These are phyloP conservation scores for Rhombomys opimus DNA, from an alignment of 2,113 vertebrate species.

Conservation along the genomic window DNA sequence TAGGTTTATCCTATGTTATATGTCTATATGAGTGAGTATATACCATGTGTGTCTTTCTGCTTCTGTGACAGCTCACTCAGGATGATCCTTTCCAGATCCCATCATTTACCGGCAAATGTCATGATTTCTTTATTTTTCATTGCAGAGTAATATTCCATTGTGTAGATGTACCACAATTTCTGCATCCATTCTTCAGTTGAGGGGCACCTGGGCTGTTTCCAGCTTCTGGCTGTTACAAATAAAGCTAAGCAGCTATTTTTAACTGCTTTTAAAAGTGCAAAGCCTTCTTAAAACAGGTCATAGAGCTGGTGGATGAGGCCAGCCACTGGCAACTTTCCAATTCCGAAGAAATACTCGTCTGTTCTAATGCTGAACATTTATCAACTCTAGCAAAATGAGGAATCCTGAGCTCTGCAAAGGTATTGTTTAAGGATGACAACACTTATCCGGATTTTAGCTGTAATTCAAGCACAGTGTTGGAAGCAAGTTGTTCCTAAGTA, in stretches of 20 bases:
- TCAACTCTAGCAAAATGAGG: not conserved
- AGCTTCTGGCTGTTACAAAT: too few species aligned
- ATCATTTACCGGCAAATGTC: too few species aligned
- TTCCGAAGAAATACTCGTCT: not conserved
- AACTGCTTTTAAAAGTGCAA: not conserved
- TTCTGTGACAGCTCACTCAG: too few species aligned
- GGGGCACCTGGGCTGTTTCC: too few species aligned
- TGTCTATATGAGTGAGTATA: too few species aligned
- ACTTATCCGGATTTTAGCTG: conserved; percentile 1
- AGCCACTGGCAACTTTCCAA: not conserved
- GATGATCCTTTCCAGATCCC: too few species aligned
- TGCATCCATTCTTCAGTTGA: too few species aligned
- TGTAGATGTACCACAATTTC: too few species aligned
- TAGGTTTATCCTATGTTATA: too few species aligned
- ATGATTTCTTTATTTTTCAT: too few species aligned
- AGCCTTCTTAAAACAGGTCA: conserved; percentile 24
- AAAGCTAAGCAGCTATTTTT: not conserved
- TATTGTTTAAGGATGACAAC: conserved; percentile 34
- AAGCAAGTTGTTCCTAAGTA: not conserved
- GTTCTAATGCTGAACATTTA: not conserved
- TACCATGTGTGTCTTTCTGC: too few species aligned
- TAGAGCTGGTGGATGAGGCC: not conserved
- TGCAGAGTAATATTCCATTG: too few species aligned
- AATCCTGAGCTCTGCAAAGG: not conserved
- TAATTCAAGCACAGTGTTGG: not conserved